Percentiles rank a stretch among this genome's conserved stretches.
Conservation (phyloP, 2,797 vertebrate genomes). For the Pachyuromys duprasi region DNA sequence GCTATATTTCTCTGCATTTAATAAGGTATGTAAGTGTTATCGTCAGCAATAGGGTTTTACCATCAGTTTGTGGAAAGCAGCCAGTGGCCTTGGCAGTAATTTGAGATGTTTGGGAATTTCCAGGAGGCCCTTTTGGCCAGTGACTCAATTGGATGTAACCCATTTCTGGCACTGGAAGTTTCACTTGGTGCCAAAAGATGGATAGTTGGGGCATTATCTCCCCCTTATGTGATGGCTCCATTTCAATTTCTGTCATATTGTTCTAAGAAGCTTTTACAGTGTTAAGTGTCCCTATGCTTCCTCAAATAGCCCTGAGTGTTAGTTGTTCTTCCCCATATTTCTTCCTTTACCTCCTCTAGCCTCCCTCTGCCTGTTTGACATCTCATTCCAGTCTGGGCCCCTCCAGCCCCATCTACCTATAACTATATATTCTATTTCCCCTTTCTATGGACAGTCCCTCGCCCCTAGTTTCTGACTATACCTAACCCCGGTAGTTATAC, state of each 20-base stretch:
- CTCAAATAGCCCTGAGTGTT: neutral
- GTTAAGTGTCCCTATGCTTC: neutral
- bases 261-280: neutral
- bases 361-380: neutral
- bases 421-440: neutral
- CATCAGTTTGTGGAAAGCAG: neutral
- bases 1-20: neutral
- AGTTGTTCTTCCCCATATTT: neutral
- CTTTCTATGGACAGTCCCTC: neutral
- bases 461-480: neutral
- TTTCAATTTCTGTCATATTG: neutral
- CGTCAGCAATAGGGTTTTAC: neutral
- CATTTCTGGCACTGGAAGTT: neutral
- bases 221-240: neutral
- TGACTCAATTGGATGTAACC: neutral
- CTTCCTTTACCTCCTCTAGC: no score
- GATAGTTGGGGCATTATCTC: neutral
- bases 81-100: neutral
- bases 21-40: neutral
- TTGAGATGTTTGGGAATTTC: neutral
- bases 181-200: neutral
- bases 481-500: neutral
- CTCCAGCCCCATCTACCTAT: neutral
- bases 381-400: neutral
- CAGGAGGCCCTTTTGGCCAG: neutral